Evolutionary conservation across 2,113 vertebrate genomes (phyloP).

Genomic region (Pelecanoides urinatrix): DNA sequence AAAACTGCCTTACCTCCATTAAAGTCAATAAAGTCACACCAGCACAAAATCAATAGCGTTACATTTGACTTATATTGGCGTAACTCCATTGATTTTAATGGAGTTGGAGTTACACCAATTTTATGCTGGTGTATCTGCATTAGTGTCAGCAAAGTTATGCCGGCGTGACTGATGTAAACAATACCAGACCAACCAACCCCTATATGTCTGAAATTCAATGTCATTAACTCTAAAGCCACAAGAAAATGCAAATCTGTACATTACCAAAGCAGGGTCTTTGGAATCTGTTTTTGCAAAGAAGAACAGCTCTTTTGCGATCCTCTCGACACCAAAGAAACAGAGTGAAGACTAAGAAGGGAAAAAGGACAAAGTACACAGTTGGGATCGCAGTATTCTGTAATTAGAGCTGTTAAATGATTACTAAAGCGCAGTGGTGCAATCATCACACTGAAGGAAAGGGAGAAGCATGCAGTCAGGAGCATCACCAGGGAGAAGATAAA

Average conservation of each 20-base stretch:
- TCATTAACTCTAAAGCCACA: background rate
- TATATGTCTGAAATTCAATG: background rate
- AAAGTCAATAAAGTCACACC: background rate
- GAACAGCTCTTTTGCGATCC: background rate
- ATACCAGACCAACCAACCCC: background rate
- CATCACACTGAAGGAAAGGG: background rate
- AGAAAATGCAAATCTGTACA: slow-evolving; percentile 29
- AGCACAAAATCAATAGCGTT: background rate
- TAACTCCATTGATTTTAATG: background rate
- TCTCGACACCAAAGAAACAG: background rate
- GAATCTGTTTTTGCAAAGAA: background rate
- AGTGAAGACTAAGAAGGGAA: background rate
- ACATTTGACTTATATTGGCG: background rate
- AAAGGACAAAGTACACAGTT: slow-evolving; percentile 74
- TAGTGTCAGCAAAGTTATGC: background rate
- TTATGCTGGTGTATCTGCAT: background rate
- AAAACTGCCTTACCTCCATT: background rate
- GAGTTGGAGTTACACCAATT: slow-evolving; percentile 40
- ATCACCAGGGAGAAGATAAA: slow-evolving; percentile 2
- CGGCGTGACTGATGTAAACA: background rate
- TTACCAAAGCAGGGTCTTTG: slow-evolving; percentile 47
- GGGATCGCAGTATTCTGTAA: slow-evolving; percentile 47
- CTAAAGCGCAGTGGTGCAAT: slow-evolving; percentile 49
- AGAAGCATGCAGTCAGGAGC: background rate
- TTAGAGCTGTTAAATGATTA: slow-evolving; percentile 69